Conservation (phyloP, 2,797 vertebrate species). For the Philypnodon macrostomus region DNA sequence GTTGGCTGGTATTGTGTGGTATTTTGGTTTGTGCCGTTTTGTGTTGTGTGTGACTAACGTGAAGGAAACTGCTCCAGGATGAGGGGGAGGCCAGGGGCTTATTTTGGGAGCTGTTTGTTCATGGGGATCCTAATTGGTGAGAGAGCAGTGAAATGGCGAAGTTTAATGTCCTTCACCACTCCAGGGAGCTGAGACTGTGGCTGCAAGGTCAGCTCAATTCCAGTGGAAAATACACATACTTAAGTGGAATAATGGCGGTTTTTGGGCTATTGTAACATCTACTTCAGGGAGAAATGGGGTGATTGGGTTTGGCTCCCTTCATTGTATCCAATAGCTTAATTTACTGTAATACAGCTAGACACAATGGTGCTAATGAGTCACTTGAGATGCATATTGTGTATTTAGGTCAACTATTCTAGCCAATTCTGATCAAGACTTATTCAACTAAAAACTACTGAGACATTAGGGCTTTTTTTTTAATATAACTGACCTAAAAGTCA, state of each 20-base stretch:
- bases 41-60: conserved; percentile 42
- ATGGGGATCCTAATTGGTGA: conserved; percentile 51
- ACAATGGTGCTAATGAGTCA: conserved; percentile 13
- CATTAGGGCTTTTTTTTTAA: too few relatives aligned
- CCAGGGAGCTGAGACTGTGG: conserved; percentile 24
- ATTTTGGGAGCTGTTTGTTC: conserved; percentile 37
- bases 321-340: conserved; percentile 11
- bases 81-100: conserved; percentile 44
- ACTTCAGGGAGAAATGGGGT: conserved; percentile 17
- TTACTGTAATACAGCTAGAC: conserved; percentile 8
- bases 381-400: too few relatives aligned
- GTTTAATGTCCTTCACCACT: conserved; percentile 36
- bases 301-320: not conserved
- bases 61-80: conserved; percentile 36
- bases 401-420: too few relatives aligned
- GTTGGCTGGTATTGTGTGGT: conserved; percentile 18
- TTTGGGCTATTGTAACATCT: conserved; percentile 23
- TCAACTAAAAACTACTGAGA: too few relatives aligned
- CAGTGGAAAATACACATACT: conserved; percentile 22
- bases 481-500: too few relatives aligned
- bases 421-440: too few relatives aligned
- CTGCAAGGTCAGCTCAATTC: conserved; percentile 30
- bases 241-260: conserved; percentile 8
- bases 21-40: conserved; percentile 27
- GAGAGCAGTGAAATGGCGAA: conserved; percentile 39